phyloP scores from a whole-genome alignment of 1,140 invertebrate genomes.

The Oppia nitens region DNA sequence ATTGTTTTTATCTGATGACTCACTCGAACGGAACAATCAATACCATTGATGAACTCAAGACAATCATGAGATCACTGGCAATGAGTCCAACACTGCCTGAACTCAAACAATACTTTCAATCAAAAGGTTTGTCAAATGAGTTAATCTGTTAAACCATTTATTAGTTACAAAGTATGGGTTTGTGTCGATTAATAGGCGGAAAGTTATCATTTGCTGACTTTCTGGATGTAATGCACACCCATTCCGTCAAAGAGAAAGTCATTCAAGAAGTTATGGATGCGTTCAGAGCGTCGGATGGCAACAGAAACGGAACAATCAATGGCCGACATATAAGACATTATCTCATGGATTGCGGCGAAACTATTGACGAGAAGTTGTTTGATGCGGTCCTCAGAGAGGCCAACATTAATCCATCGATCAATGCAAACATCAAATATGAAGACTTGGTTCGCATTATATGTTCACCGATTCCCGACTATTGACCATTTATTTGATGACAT shows the following conservation, averaged over 20 bases:
- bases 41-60: slow-evolving; percentile 69
- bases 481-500: slow-evolving; percentile 16
- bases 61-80: slow-evolving; percentile 82
- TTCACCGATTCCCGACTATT: slow-evolving; percentile 86
- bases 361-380: slow-evolving; percentile 72
- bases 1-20: slow-evolving; percentile 47
- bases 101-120: slow-evolving; percentile 62
- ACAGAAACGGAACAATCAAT: slow-evolving; percentile 53
- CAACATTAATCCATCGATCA: slow-evolving; percentile 56
- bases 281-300: slow-evolving; percentile 62
- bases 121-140: slow-evolving; percentile 41
- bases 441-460: slow-evolving; percentile 85
- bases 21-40: slow-evolving; percentile 59
- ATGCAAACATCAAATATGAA: slow-evolving; percentile 62
- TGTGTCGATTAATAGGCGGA: slow-evolving; percentile 39
- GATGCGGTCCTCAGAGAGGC: slow-evolving; percentile 85
- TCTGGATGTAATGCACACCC: slow-evolving; percentile 81
- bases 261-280: slow-evolving; percentile 76
- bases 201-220: slow-evolving; percentile 92
- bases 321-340: slow-evolving; percentile 69
- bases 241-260: slow-evolving; percentile 64
- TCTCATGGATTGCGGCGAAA: slow-evolving; percentile 76
- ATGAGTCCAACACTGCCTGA: slow-evolving; percentile 82
- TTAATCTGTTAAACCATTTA: slow-evolving; percentile 9
- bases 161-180: slow-evolving; percentile 6